These are phyloP conservation scores for Blastomussa wellsi DNA, from an alignment of 92 coral and sea anemone species.

Conservation along the genomic window DNA sequence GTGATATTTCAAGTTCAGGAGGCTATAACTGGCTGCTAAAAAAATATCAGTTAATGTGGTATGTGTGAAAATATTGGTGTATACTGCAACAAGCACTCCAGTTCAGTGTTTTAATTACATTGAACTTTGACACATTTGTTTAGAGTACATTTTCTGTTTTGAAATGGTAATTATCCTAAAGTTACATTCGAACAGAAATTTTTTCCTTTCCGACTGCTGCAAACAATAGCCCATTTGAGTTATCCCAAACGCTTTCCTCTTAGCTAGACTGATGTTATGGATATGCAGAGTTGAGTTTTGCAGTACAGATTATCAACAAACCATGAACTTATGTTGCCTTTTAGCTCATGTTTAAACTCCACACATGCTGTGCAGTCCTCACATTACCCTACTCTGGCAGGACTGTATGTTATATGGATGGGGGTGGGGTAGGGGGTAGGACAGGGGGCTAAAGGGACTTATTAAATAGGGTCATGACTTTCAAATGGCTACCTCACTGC, in stretches of 20 bases:
- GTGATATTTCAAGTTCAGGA: not conserved
- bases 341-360: not conserved
- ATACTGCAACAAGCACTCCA: constrained; percentile 10
- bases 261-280: not conserved
- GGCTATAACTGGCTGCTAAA: not conserved
- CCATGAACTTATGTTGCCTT: not conserved
- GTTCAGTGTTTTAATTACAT: not conserved
- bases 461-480: no score
- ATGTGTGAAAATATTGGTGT: constrained; percentile 16
- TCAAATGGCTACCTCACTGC: no score
- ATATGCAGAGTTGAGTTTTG: no score
- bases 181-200: not conserved
- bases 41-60: not conserved
- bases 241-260: not conserved
- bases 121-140: constrained; percentile 30
- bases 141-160: not conserved
- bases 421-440: not conserved
- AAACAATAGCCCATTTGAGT: not conserved
- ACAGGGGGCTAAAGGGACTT: not conserved
- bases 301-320: not conserved
- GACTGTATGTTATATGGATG: not conserved
- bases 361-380: not conserved
- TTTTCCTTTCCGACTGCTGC: not conserved
- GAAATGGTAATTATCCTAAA: not conserved
- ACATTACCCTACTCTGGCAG: not conserved